phyloP scores from a whole-genome alignment of 1,140 invertebrate genomes.

The Brachionus rubens region DNA sequence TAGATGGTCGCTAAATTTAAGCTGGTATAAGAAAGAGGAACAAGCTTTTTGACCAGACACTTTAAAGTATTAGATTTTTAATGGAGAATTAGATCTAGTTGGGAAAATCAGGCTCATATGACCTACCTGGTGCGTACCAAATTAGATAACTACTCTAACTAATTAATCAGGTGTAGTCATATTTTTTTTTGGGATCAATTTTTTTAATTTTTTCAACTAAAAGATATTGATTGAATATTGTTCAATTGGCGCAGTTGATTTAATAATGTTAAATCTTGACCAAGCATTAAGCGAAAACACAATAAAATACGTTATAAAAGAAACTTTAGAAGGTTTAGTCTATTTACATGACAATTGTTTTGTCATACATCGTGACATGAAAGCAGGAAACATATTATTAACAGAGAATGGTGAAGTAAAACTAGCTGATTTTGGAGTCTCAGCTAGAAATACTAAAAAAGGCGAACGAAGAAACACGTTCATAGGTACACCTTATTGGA shows the following conservation, averaged over 20 bases:
- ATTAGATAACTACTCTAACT: no score
- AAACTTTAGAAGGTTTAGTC: constrained; percentile 31
- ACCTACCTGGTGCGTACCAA: no score
- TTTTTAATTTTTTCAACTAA: not conserved
- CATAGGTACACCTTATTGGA: constrained; percentile 91
- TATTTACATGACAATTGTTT: constrained; percentile 46
- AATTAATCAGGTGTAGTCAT: no score
- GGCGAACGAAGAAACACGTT: constrained; percentile 94
- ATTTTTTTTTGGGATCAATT: no score
- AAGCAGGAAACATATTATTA: constrained; percentile 97
- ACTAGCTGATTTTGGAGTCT: constrained; percentile 65
- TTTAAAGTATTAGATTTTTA: no score
- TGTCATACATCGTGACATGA: constrained; percentile 72
- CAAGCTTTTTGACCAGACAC: no score
- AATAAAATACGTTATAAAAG: constrained; percentile 41
- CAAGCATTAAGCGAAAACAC: constrained; percentile 32
- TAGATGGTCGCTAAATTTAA: no score
- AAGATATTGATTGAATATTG: constrained; percentile 48
- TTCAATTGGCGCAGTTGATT: constrained; percentile 46
- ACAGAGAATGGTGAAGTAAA: constrained; percentile 97
- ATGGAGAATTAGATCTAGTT: no score
- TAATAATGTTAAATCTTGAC: constrained; percentile 46
- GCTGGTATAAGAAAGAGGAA: no score
- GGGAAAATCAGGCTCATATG: no score
- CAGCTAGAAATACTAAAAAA: constrained; percentile 62